These are phyloP conservation scores for Caenorhabditis virilis DNA, from an alignment of 2,888 invertebrate species.

Conservation along the genomic window DNA sequence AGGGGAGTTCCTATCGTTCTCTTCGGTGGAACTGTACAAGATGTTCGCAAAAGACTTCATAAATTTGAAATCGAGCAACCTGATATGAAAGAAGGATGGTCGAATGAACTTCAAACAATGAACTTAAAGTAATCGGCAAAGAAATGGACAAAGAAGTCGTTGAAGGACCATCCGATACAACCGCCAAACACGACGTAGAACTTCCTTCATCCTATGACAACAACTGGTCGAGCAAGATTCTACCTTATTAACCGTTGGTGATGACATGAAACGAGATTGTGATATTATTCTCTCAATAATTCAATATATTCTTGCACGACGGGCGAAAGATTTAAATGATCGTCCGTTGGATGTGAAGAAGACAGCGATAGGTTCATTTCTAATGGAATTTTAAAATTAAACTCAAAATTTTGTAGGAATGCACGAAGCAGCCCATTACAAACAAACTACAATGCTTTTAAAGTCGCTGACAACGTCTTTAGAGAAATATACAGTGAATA, in stretches of 20 bases:
- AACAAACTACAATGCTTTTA: slow-evolving; percentile 87
- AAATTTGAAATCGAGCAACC: slow-evolving; percentile 92
- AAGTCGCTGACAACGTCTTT: slow-evolving; percentile 88
- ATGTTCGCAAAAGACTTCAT: slow-evolving; percentile 77
- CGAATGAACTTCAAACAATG: slow-evolving; percentile 98
- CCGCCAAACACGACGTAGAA: slow-evolving; percentile 66
- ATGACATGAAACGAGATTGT: slow-evolving; percentile 77
- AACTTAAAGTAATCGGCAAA: slow-evolving; percentile 94
- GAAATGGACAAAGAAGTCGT: slow-evolving; percentile 86
- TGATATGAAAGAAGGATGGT: slow-evolving; percentile 88
- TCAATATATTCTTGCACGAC: slow-evolving; percentile 73
- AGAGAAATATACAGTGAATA: slow-evolving; percentile 81
- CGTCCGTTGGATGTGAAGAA: slow-evolving; percentile 82
- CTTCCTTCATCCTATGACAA: slow-evolving; percentile 73
- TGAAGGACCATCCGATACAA: slow-evolving; percentile 69
- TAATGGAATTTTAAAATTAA: too few species aligned
- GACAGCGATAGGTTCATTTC: slow-evolving; percentile 74
- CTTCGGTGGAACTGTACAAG: slow-evolving; percentile 84
- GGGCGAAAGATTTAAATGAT: slow-evolving; percentile 88
- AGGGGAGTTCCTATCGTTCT: slow-evolving; percentile 86
- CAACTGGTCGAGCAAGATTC: slow-evolving; percentile 53
- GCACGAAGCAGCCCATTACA: slow-evolving; percentile 88
- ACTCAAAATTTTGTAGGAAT: slow-evolving; percentile 77
- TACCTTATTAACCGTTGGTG: slow-evolving; percentile 51
- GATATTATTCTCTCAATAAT: slow-evolving; percentile 85